These are phyloP conservation scores for Cyrtorhinus lividipennis DNA, from an alignment of 1,140 invertebrate species.

Conservation along the genomic window DNA sequence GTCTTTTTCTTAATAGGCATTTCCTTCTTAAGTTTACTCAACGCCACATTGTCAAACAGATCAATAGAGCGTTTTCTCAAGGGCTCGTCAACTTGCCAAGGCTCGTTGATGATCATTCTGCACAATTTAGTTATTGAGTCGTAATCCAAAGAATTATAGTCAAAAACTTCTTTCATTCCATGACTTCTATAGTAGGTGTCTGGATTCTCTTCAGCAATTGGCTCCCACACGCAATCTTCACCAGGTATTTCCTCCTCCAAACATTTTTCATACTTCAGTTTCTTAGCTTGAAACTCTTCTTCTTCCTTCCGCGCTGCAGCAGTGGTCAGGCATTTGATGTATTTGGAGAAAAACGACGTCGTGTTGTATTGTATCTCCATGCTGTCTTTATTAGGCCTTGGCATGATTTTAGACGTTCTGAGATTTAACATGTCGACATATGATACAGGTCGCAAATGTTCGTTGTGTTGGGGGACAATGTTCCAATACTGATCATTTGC, in stretches of 20 bases:
- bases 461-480: not conserved
- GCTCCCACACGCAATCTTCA: not conserved
- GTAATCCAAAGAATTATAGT: not conserved
- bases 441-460: not conserved
- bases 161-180: not conserved
- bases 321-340: not conserved
- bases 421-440: not conserved
- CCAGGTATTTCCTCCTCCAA: not conserved
- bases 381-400: not conserved
- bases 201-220: not conserved
- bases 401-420: not conserved
- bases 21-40: not conserved
- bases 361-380: not conserved
- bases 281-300: not conserved
- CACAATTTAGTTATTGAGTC: not conserved
- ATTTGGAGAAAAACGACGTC: not conserved
- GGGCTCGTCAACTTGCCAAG: not conserved
- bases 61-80: not conserved
- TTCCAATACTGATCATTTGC: not conserved
- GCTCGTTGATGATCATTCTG: not conserved
- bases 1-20: not conserved
- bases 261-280: not conserved
- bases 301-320: not conserved
- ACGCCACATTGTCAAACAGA: not conserved
- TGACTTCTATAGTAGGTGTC: not conserved